Conservation (phyloP, 2,797 vertebrate species). For the Benthosema pterotum region DNA sequence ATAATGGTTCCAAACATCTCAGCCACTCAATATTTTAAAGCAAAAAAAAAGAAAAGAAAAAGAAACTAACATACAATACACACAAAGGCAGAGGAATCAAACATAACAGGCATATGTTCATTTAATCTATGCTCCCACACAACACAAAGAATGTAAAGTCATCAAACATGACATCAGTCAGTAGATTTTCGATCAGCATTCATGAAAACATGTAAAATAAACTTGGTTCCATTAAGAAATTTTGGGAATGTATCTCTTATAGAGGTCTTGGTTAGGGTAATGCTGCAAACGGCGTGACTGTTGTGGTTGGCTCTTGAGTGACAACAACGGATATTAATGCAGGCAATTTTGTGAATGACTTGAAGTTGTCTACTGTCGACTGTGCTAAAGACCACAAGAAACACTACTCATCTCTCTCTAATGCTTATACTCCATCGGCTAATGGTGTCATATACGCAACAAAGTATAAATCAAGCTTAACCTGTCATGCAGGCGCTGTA, state of each 20-base stretch:
- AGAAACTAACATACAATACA: constrained; percentile 9
- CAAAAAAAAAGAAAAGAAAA: too few relatives aligned
- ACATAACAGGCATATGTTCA: constrained; percentile 28
- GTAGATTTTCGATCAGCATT: constrained; percentile 37
- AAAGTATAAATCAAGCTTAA: constrained; percentile 45
- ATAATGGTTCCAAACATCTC: constrained; percentile 40
- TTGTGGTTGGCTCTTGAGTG: constrained; percentile 1
- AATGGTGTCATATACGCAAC: too few relatives aligned
- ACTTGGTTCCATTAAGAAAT: constrained; percentile 47
- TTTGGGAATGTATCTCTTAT: constrained; percentile 71
- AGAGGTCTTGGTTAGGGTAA: constrained; percentile 38
- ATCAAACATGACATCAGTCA: constrained; percentile 31
- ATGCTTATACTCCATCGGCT: too few relatives aligned
- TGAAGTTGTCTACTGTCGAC: constrained; percentile 55
- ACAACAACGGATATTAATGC: constrained; percentile 30
- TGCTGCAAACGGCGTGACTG: constrained; percentile 18
- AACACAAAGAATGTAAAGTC: constrained; percentile 32
- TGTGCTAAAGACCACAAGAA: constrained; percentile 60
- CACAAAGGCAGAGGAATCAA: constrained; percentile 15
- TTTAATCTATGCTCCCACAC: constrained; percentile 36
- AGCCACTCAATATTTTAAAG: constrained; percentile 13
- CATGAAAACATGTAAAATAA: constrained; percentile 45
- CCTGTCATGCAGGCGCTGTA: constrained; percentile 73
- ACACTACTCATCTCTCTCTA: constrained; percentile 49
- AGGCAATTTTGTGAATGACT: constrained; percentile 36